Evolutionary conservation across 2,888 invertebrate species (phyloP), one percentile per base, ranked within the genome.

Genomic region (Ceriagrion tenellum): DNA sequence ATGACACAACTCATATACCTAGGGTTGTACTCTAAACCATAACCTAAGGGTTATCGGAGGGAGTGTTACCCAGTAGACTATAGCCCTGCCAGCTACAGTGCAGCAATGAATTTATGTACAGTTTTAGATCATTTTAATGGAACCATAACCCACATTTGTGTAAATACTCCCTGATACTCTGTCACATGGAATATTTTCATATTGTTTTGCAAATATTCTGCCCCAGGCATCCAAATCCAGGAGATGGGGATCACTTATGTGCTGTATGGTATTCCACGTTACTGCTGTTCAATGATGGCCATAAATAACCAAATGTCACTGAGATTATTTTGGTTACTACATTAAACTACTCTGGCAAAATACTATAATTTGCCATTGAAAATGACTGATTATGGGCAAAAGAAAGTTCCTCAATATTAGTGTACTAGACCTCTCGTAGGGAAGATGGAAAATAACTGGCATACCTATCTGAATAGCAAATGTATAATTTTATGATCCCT

Each of bases 351-450:
- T 69, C 47, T 4, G 69, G 93, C 93, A 93, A 69, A 91, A 93
- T 69, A 18, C 55, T n/a, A 93, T 47, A 69, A 47, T 56, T 63
- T 93, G 93, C 93, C 93, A 13, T 10, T 47, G 40, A 23, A 40
- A 69, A 69, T 69, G 93, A 93, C 93, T 93, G 93, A 93, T 69
- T 74, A 55, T 81, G 81, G 35, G 40, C 0, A 91, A 12, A 93
- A 74, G 63, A 59, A 93, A 93, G 93, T 93, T 93, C 93, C 93
- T 93, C 35, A 56, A 40, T n/a, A 74, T 69, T 93, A 93, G 93
- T 93, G 23, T 69, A 47, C 26, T 93, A 93, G 69, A 26, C 47
- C 26, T 93, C 63, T 93, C 93, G 55, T 93, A 55, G 63, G 35
- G 63, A 93, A 63, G 20, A 35, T 47, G 74, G 40, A n/a, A 69